phyloP scores from a whole-genome alignment of 2,888 invertebrate species.

The Heliconius cydno region DNA sequence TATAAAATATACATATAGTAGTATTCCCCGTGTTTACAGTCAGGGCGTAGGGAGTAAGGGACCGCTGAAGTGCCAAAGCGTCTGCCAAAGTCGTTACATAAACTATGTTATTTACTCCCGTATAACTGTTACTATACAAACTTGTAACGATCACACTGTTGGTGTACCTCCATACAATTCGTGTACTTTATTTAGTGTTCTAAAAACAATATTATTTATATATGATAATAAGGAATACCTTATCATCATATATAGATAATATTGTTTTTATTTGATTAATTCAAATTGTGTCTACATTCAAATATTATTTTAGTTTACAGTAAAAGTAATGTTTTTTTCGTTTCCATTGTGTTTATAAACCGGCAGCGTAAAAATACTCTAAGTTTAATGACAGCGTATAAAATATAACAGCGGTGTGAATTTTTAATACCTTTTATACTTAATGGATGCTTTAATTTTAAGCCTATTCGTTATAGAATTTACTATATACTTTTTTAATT shows the following conservation, averaged over 20 bases:
- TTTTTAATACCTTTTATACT: slow-evolving; percentile 11
- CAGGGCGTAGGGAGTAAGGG: neutral
- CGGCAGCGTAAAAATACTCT: neutral
- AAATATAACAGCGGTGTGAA: slow-evolving; percentile 9
- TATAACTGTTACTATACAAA: neutral
- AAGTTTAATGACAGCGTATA: neutral
- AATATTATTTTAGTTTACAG: too few species aligned
- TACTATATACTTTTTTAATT: too few species aligned
- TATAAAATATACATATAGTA: neutral
- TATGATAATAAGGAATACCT: too few species aligned
- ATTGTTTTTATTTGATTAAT: too few species aligned
- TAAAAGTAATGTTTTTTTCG: too few species aligned
- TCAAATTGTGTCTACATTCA: too few species aligned
- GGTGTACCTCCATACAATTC: neutral
- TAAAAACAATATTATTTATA: too few species aligned
- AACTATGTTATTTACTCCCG: slow-evolving; percentile 19
- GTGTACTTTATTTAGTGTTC: neutral
- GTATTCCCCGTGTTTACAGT: slow-evolving; percentile 4
- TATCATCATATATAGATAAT: neutral
- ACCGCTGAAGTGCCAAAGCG: slow-evolving; percentile 18
- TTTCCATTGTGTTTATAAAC: too few species aligned
- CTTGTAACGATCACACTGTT: slow-evolving; percentile 5
- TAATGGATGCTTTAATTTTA: neutral
- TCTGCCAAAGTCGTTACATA: slow-evolving; percentile 24
- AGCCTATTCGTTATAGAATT: neutral